Evolutionary conservation across 2,797 vertebrate genomes (phyloP), one percentile per base, ranked within the genome.

Genomic region (Lutjanus campechanus): DNA sequence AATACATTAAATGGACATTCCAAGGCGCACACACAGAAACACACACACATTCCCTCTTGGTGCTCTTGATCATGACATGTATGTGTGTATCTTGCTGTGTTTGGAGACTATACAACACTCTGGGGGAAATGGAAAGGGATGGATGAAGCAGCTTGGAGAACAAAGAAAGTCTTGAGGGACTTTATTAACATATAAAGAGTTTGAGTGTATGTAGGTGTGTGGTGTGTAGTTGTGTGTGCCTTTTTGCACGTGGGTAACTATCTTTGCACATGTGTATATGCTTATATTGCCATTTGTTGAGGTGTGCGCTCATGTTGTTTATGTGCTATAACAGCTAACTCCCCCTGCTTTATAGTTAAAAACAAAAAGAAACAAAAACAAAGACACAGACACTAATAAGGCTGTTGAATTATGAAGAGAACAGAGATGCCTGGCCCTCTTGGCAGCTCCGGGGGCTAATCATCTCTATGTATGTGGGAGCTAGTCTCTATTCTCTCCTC

Each of bases 161-260:
- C 91, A 93, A 91, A 92, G 81, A 82, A 68, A 82, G 69, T 90
- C 89, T 84, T 80, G 50, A 69, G 92, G 88, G 91, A 91, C 87
- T 89, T 91, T 90, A 92, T 93, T 93, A 92, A 89, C 91, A 91
- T 90, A 91, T 81, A 84, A 85, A 84, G 83, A 88, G 70, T 79
- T 47, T 73, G 53, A 83, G 54, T 69, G 73, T 80, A 84, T 76
- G 86, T 84, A 84, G 75, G 85, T 89, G 71, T 71, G 61, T 2
- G 41, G 66, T 68, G 77, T 76, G 63, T 81, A 36, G 70, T 54
- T 76, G 64, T 62, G 73, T 67, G 69, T 66, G 64, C 12, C 16
- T 41, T 17, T 29, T 1, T 49, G 20, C 44, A 46, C 58, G 54
- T 72, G 58, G 19, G 41, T 82, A 70, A 59, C 75, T 78, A 36